Base-by-base conservation (phyloP, 2,113 vertebrate species). In the Tachycineta bicolor region DNA sequence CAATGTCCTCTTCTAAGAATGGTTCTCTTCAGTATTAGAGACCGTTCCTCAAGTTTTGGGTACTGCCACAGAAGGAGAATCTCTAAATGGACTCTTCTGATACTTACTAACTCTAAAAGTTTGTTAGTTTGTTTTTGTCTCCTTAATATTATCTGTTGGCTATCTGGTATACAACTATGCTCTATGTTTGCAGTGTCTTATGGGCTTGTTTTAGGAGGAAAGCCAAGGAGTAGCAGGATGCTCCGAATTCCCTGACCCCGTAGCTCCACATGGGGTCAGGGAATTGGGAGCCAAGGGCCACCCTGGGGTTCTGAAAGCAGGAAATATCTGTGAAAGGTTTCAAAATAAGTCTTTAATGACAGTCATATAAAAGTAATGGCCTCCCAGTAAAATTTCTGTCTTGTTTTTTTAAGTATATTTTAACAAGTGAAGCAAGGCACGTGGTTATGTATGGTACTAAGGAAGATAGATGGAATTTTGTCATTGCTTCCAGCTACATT, bases 211-310 rank as follows among this genome's bases (percentile, higher is more conserved):
- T 67, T 2, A 87, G 50, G 6, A 17, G 4, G 14, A 78, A 7
- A 39, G 14, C 2, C 26, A 63, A 70, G 18, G 22, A 78, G 22
- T 3, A 56, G 39, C 1, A 4, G 67, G 28, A 60, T 4, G 5
- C 8, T 37, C 37, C 37, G 9, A 37, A 37, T 37, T 37, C 37
- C 37, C 37, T 37, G 37, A 37, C 37, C 37, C 37, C 37, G 10
- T 37, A 37, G 12, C 19, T 78, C 23, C 12, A 17, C 18, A 22
- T 0, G 0, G 7, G 3, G 1, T 55, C 3, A 11, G 59, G 21
- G 16, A 70, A 47, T 0, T 59, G 11, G 21, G 33, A 83, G 12
- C 9, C 43, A 73, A 78, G 8, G 12, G 11, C 8, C 4, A 31
- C 22, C 8, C 6, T 21, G 12, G 18, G 16, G 5, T 26, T n/a